A percentile compares a stretch with the other conserved stretches of the same genome.
phyloP scores from a whole-genome alignment of 2,888 invertebrate species.

The Synergus gifuensis region DNA sequence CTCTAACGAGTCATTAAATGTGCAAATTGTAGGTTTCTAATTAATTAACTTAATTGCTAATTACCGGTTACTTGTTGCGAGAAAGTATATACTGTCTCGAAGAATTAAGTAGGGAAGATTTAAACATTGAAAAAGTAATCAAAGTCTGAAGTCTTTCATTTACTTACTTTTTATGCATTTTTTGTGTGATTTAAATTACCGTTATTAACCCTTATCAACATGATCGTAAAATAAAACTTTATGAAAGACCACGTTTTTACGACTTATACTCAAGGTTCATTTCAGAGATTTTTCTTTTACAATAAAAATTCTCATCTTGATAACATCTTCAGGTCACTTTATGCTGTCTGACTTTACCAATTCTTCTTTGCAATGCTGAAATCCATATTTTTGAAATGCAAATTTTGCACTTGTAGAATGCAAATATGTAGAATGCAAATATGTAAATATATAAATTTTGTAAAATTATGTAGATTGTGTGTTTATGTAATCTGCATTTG shows the following conservation, averaged over 20 bases:
- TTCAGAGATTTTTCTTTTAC: background rate
- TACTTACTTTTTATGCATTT: too few species aligned
- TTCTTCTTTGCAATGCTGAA: background rate
- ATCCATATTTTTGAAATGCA: background rate
- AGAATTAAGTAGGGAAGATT: background rate
- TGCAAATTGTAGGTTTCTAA: background rate
- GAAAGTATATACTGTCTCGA: background rate
- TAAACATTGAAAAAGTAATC: too few species aligned
- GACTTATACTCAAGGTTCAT: background rate
- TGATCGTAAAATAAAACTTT: background rate
- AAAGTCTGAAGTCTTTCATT: too few species aligned
- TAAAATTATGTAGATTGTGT: too few species aligned
- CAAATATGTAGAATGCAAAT: too few species aligned
- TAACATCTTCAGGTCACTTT: background rate
- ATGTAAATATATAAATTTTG: too few species aligned
- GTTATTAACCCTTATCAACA: too few species aligned
- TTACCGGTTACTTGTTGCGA: background rate
- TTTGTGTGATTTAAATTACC: too few species aligned
- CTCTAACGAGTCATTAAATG: background rate
- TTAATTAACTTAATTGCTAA: conserved; percentile 24
- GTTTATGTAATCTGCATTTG: background rate
- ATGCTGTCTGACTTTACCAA: background rate
- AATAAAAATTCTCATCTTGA: conserved; percentile 3
- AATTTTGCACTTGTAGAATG: background rate
- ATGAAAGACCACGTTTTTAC: background rate